These are phyloP conservation scores for Acestrorhynchus altus DNA, from an alignment of 2,797 vertebrate species.

Conservation along the genomic window DNA sequence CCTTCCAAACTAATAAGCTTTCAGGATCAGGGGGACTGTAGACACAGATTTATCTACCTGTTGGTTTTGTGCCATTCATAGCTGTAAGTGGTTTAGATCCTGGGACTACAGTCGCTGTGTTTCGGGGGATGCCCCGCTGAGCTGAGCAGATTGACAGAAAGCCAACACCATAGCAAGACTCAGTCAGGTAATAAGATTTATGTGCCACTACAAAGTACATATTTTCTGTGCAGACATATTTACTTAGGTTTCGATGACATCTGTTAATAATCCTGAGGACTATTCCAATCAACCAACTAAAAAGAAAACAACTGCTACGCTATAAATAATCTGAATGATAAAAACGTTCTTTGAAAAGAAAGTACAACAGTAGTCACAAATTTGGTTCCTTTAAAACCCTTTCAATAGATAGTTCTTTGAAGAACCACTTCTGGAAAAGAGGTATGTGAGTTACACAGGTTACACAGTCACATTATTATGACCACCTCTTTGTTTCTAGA, in stretches of 20 bases:
- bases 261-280: background rate
- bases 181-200: slow-evolving; percentile 9
- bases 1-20: slow-evolving; percentile 38
- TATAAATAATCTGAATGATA: background rate
- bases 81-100: slow-evolving; percentile 57
- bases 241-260: background rate
- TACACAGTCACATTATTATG: too few relatives aligned
- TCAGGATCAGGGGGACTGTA: slow-evolving; percentile 10
- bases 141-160: slow-evolving; percentile 60
- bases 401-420: too few relatives aligned
- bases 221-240: background rate
- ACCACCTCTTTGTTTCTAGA: too few relatives aligned
- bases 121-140: slow-evolving; percentile 58
- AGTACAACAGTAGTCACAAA: too few relatives aligned
- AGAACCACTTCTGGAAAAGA: too few relatives aligned
- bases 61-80: slow-evolving; percentile 64
- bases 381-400: too few relatives aligned
- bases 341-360: too few relatives aligned
- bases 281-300: background rate
- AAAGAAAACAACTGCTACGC: background rate
- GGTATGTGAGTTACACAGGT: too few relatives aligned
- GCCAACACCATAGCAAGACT: slow-evolving; percentile 44
- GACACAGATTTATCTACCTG: slow-evolving; percentile 60
- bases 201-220: background rate
- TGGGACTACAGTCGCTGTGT: slow-evolving; percentile 56